Base-by-base conservation (phyloP, 2,888 invertebrate genomes). In the Ophion ventricosus region DNA sequence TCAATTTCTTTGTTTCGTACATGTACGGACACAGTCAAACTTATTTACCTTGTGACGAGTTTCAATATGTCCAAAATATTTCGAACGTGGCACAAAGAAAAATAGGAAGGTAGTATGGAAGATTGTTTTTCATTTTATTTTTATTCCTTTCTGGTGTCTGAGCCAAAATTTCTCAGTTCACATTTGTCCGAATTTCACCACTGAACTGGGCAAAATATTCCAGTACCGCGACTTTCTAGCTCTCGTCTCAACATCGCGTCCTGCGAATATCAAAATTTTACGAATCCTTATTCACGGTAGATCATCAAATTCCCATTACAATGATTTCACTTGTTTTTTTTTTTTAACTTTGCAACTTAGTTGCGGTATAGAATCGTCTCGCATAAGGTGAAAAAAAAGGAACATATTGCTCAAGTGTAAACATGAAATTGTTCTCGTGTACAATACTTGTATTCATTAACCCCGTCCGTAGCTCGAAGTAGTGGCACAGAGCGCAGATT, bases 381-480 rank as follows among this genome's bases (percentile, higher is more conserved):
- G 17, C 17, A 17, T 49, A 2, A 49, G 17, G 17, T 49, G 3
- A 57, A 57, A 57, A 57, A 57, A 57, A 20, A 57, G 23, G 10
- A 57, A 57, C 23, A 57, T 23, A 57, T 57, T 49, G 49, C 49
- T 49, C 49, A 49, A 49, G 14, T 17, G 23, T 67, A 29, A n/a
- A 61, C 26, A 63, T 49, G 1, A 29, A 3, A n/a, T 29, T 79
- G 61, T 57, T 74, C 70, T 64, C 76, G 56, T 77, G 61, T 77
- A 84, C 78, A 74, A 79, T 82, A 74, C 57, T 79, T 82, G 74
- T 84, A 79, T 79, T 84, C 74, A 66, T 75, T 56, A 78, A 40
- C 54, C 29, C 77, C 54, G 57, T 26, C 70, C 61, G 80, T 61
- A 76, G 59, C 40, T 69, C 35, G 61, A 69, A 35, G 10, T 54